Evolutionary conservation across 2,888 invertebrate genomes (phyloP), one percentile per base, ranked within the genome.

Genomic region (Morpho deidamia): DNA sequence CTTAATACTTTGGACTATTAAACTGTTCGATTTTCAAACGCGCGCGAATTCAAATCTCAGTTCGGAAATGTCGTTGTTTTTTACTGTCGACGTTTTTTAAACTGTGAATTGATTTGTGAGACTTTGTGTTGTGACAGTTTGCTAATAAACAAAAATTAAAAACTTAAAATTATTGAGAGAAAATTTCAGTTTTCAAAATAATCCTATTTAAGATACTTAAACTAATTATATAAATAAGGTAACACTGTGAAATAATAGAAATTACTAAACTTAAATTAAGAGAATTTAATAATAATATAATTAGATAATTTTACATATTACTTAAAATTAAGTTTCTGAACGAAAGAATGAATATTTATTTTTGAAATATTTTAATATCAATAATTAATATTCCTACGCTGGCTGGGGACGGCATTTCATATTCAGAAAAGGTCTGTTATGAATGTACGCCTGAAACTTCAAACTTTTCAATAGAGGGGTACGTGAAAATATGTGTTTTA

Each of bases 1-100:
- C 58, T 61, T 60, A 53, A 59, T 66, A 64, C 64, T 66, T 61
- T 63, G 59, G 63, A 64, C 61, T 64, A 51, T 23, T 56, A 35
- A 51, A 52, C 41, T 43, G 39, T 39, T 44, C 12, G 7, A 38
- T n/a, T 11, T 7, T 7, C 11, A 38, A 32, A 44, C 50, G 50
- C 50, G 44, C 49, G 49, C 43, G 8, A 44, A 12, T 35, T 50
- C 38, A 23, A 35, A 43, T 38, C 11, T 9, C 42, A n/a, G 32
- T 50, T 44, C 50, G 33, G 50, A 44, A 44, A 50, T 50, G 50
- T 37, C 49, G 33, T 44, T 33, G 32, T 50, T 43, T 43, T 50
- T 38, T 37, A 50, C 50, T 8, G 43, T 50, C 5, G 50, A 50
- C 10, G 50, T 50, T 32, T 44, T 41, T 47, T 40, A 40, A 44